Percentiles rank a stretch among this genome's conserved stretches.
These are phyloP conservation scores for Drosophila incognita DNA, from an alignment of 2,888 invertebrate genomes.

Conservation along the genomic window DNA sequence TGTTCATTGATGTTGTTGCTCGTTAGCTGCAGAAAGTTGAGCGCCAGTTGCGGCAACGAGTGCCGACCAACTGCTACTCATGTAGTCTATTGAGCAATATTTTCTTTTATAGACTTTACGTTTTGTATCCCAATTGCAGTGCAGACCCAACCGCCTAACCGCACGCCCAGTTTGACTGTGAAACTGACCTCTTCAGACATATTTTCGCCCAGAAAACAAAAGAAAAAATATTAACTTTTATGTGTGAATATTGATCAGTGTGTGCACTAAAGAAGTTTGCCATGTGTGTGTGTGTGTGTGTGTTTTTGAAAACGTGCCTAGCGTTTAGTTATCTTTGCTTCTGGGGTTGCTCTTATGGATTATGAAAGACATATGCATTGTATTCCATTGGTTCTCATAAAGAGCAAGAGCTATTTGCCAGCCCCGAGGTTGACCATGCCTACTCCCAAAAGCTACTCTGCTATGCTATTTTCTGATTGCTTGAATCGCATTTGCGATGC, in stretches of 20 bases:
- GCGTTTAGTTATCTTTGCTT: constrained; percentile 19
- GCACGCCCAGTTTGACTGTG: constrained; percentile 17
- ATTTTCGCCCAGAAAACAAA: constrained; percentile 61
- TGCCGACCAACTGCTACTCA: constrained; percentile 27
- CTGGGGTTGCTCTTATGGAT: constrained; percentile 34
- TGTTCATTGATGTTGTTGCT: constrained; percentile 28
- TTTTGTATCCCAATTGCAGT: constrained; percentile 50
- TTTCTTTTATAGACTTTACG: constrained; percentile 74
- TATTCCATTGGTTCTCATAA: constrained; percentile 30
- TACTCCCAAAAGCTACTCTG: constrained; percentile 17
- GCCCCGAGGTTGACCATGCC: neutral
- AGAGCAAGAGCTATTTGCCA: constrained; percentile 25
- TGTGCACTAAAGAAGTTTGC: constrained; percentile 4
- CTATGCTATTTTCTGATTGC: constrained; percentile 45
- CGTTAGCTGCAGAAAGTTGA: constrained; percentile 45
- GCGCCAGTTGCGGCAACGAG: constrained; percentile 28
- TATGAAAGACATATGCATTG: constrained; percentile 39
- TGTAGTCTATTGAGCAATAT: constrained; percentile 55
- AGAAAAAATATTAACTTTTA: constrained; percentile 46
- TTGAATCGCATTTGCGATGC: constrained; percentile 15
- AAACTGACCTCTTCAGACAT: constrained; percentile 52
- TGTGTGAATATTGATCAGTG: constrained; percentile 41
- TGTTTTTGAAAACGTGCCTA: constrained; percentile 48
- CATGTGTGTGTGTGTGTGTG: constrained; percentile 8
- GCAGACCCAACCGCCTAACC: constrained; percentile 1